A percentile compares a stretch with the other conserved stretches of the same genome.
phyloP scores from a whole-genome alignment of 2,797 vertebrate genomes.

The Aplochiton taeniatus region DNA sequence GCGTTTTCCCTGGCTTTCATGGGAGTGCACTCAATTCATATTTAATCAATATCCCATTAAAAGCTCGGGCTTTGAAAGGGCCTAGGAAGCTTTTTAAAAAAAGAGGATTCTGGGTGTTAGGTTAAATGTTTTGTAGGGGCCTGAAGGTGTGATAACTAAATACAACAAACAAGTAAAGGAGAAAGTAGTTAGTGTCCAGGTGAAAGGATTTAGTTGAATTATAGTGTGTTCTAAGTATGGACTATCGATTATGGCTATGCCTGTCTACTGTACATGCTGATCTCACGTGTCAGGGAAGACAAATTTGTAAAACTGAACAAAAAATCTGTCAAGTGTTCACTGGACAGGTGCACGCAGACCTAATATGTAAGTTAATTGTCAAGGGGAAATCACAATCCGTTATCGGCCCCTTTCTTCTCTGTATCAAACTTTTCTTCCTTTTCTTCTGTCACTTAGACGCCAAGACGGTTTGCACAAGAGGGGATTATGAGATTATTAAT shows the following conservation, averaged over 20 bases:
- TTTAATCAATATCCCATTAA: slow-evolving; percentile 81
- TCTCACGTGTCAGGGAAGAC: slow-evolving; percentile 50
- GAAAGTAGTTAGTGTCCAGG: slow-evolving; percentile 53
- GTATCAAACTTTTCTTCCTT: neutral
- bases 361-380: slow-evolving; percentile 24
- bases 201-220: slow-evolving; percentile 53
- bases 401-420: neutral
- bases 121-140: slow-evolving; percentile 38
- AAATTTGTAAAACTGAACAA: slow-evolving; percentile 53
- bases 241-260: slow-evolving; percentile 58
- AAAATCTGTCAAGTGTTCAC: slow-evolving; percentile 29
- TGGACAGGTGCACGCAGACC: slow-evolving; percentile 12
- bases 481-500: no score
- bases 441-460: slow-evolving; percentile 12
- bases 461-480: slow-evolving; percentile 18
- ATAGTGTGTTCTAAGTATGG: slow-evolving; percentile 48
- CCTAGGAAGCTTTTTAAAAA: slow-evolving; percentile 28
- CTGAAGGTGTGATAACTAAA: slow-evolving; percentile 24
- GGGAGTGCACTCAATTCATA: slow-evolving; percentile 71
- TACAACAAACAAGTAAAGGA: slow-evolving; percentile 37
- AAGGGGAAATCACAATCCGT: slow-evolving; percentile 23
- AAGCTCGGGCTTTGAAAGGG: slow-evolving; percentile 60
- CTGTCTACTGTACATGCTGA: slow-evolving; percentile 42
- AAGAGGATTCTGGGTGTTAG: slow-evolving; percentile 13
- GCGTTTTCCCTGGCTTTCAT: slow-evolving; percentile 64